Evolutionary conservation across 2,888 invertebrate species (phyloP).

Genomic region (Operophtera brumata): DNA sequence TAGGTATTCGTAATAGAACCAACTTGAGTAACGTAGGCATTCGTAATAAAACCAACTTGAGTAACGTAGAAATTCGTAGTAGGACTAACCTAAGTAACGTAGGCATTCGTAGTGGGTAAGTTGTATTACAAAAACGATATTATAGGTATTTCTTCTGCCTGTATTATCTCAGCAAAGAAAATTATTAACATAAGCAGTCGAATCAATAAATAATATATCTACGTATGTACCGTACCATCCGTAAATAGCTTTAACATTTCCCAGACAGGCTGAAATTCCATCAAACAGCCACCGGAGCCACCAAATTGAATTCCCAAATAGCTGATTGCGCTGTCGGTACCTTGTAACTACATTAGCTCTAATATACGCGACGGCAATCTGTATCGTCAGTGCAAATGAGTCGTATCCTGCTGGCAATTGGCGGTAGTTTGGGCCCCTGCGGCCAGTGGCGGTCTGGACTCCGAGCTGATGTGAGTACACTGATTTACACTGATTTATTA

Average conservation of each 20-base stretch:
- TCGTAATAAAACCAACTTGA: too few species aligned
- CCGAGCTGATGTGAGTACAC: slow-evolving; percentile 38
- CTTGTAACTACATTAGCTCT: slow-evolving; percentile 52
- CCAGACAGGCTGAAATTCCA: not conserved
- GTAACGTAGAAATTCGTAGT: too few species aligned
- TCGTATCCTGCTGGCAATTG: slow-evolving; percentile 71
- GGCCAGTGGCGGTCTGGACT: slow-evolving; percentile 43
- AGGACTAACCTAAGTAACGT: too few species aligned
- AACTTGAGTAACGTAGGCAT: too few species aligned
- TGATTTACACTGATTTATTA: not conserved
- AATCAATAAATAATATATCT: too few species aligned
- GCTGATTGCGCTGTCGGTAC: slow-evolving; percentile 25
- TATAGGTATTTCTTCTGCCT: too few species aligned
- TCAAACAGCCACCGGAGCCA: not conserved
- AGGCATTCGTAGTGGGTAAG: too few species aligned
- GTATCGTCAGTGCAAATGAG: slow-evolving; percentile 63
- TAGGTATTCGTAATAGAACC: too few species aligned
- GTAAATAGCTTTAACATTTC: not conserved
- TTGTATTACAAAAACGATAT: too few species aligned
- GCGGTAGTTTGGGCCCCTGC: slow-evolving; percentile 39
- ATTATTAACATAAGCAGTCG: too few species aligned
- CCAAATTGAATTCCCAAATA: slow-evolving; percentile 12
- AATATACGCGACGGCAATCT: slow-evolving; percentile 41
- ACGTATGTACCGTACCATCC: too few species aligned
- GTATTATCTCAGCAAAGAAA: too few species aligned